Percentiles rank a stretch among this genome's conserved stretches.
Conservation (phyloP, 1,140 invertebrate species). For the Dolichoris vasculosae region DNA sequence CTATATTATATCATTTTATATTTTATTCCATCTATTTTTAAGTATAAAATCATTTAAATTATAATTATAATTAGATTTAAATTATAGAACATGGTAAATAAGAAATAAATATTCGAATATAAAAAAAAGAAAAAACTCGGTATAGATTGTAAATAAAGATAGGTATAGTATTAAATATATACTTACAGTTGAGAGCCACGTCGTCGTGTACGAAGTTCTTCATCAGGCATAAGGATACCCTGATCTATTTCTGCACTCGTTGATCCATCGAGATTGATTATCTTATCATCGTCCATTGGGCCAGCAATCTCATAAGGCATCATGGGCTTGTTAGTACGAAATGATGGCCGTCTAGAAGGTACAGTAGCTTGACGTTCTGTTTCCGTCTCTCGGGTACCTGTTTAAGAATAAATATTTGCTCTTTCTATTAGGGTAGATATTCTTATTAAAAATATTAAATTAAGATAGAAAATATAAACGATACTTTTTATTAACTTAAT, state of each 20-base stretch:
- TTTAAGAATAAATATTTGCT: background rate
- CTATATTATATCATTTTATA: no score
- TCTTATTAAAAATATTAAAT: no score
- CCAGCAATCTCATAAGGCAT: constrained; percentile 67
- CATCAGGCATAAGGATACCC: constrained; percentile 78
- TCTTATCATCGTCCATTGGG: constrained; percentile 71
- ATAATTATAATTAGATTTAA: no score
- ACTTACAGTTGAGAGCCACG: constrained; percentile 87
- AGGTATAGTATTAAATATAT: background rate
- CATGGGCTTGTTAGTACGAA: constrained; percentile 74
- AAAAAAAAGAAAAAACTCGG: background rate
- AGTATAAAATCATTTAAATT: no score
- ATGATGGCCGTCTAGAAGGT: constrained; percentile 80
- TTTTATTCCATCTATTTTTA: no score
- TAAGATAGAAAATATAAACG: no score
- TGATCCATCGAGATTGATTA: constrained; percentile 74
- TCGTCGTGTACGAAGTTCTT: constrained; percentile 82
- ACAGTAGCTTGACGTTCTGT: constrained; percentile 45
- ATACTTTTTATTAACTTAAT: no score
- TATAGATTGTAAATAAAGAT: background rate
- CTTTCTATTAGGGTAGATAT: no score
- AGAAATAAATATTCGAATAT: no score
- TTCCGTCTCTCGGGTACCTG: constrained; percentile 65
- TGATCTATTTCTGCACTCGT: constrained; percentile 73
- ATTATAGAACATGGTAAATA: no score